Conservation (phyloP, 2,888 invertebrate species). For the Stenolophus ochropezus region DNA sequence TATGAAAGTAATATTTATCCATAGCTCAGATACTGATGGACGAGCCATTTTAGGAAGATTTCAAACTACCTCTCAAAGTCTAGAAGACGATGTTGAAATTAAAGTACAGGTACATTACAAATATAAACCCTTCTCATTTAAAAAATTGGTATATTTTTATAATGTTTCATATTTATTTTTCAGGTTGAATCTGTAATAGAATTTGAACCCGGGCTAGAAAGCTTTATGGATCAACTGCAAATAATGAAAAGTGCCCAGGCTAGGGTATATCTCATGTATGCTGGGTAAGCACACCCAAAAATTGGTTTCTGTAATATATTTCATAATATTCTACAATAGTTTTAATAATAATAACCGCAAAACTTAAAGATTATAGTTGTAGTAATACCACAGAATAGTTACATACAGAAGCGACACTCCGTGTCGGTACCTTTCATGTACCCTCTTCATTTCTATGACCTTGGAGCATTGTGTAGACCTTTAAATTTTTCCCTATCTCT, state of each 20-base stretch:
- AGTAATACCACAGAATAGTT: too few relatives aligned
- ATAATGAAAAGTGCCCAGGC: conserved; percentile 91
- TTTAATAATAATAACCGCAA: too few relatives aligned
- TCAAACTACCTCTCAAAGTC: conserved; percentile 93
- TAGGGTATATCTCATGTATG: conserved; percentile 93
- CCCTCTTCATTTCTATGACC: too few relatives aligned
- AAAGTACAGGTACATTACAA: conserved; percentile 84
- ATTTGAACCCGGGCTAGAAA: conserved; percentile 92
- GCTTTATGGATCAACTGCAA: conserved; percentile 86
- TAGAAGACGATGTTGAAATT: conserved; percentile 93
- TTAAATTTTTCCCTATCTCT: too few relatives aligned
- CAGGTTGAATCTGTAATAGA: conserved; percentile 92
- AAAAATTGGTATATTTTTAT: too few relatives aligned
- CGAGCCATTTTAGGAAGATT: conserved; percentile 93
- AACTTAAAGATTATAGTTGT: too few relatives aligned
- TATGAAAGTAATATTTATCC: conserved; percentile 94
- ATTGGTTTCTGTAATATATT: too few relatives aligned
- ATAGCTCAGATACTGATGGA: conserved; percentile 97
- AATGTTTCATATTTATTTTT: conserved; percentile 23
- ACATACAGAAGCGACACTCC: too few relatives aligned
- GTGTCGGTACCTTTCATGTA: too few relatives aligned
- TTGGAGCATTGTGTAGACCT: too few relatives aligned
- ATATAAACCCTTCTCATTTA: not conserved
- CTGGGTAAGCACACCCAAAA: conserved; percentile 79
- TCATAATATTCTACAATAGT: too few relatives aligned